A percentile compares a stretch with the other conserved stretches of the same genome.
Conservation (phyloP, 2,888 invertebrate genomes). For the Nymphalis urticae region DNA sequence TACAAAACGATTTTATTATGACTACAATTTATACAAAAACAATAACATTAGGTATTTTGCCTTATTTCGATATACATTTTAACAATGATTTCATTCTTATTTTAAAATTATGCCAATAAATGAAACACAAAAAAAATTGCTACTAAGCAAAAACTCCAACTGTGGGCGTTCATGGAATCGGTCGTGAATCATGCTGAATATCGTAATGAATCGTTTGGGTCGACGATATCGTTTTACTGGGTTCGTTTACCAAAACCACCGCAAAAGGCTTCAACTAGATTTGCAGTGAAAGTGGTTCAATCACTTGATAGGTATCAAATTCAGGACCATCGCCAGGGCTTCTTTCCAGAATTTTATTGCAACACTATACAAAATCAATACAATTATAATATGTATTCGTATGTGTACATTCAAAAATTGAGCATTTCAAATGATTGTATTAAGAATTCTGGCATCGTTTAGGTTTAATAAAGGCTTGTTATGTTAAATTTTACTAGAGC, state of each 20-base stretch:
- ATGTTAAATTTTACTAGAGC: slow-evolving; percentile 79
- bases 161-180: slow-evolving; percentile 50
- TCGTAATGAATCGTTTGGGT: slow-evolving; percentile 57
- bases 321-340: slow-evolving; percentile 25
- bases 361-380: slow-evolving; percentile 9
- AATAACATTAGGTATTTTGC: not conserved
- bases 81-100: not conserved
- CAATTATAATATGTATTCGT: no score
- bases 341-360: slow-evolving; percentile 17
- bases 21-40: not conserved
- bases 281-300: slow-evolving; percentile 56
- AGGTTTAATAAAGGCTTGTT: slow-evolving; percentile 76
- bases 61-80: not conserved
- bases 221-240: slow-evolving; percentile 58
- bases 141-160: slow-evolving; percentile 39
- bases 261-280: slow-evolving; percentile 61
- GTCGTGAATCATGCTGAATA: slow-evolving; percentile 56
- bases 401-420: not conserved
- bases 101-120: slow-evolving; percentile 2
- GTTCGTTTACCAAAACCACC: slow-evolving; percentile 58
- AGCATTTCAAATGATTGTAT: slow-evolving; percentile 35
- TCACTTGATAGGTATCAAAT: slow-evolving; percentile 55
- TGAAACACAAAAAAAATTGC: slow-evolving; percentile 43
- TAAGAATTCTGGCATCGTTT: slow-evolving; percentile 49
- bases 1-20: not conserved